These are phyloP conservation scores for Paedocypris sp. DNA, from an alignment of 2,113 vertebrate genomes.

Conservation along the genomic window DNA sequence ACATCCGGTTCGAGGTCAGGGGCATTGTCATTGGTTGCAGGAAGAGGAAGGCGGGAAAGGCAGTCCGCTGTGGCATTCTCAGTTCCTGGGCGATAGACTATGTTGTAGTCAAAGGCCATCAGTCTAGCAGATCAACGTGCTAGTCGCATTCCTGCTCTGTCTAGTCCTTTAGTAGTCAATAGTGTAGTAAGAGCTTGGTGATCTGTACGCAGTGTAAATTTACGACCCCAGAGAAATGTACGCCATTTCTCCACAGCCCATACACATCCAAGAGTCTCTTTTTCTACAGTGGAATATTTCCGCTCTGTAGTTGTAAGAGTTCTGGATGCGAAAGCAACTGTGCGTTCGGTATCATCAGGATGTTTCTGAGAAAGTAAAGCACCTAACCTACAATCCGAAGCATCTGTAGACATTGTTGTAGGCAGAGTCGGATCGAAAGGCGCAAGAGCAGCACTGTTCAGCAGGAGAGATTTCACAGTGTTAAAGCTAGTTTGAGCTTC, in stretches of 20 bases:
- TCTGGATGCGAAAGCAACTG: constrained; percentile 27
- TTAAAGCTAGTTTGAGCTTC: neutral
- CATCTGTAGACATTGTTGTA: constrained; percentile 3
- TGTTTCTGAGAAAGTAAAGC: constrained; percentile 7
- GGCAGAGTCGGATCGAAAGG: constrained; percentile 9
- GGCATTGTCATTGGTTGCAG: neutral
- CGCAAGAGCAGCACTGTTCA: neutral
- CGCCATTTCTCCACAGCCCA: constrained; percentile 22
- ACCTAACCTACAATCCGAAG: constrained; percentile 20
- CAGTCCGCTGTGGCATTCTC: constrained; percentile 3
- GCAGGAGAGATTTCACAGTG: neutral
- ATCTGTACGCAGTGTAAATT: neutral
- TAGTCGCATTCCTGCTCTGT: constrained; percentile 14
- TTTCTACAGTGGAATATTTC: constrained; percentile 27
- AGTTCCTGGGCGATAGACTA: neutral
- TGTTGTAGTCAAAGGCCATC: constrained; percentile 12
- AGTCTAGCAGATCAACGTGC: neutral
- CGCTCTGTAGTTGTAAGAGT: constrained; percentile 2
- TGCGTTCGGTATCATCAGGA: neutral
- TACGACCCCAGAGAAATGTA: neutral
- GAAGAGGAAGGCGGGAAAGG: neutral
- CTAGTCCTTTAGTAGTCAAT: neutral
- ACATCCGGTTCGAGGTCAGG: neutral
- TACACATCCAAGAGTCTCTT: constrained; percentile 17
- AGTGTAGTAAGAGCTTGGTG: constrained; percentile 12